These are phyloP conservation scores for Palythoa heliodiscus DNA, from an alignment of 92 coral and sea anemone species.

Conservation along the genomic window DNA sequence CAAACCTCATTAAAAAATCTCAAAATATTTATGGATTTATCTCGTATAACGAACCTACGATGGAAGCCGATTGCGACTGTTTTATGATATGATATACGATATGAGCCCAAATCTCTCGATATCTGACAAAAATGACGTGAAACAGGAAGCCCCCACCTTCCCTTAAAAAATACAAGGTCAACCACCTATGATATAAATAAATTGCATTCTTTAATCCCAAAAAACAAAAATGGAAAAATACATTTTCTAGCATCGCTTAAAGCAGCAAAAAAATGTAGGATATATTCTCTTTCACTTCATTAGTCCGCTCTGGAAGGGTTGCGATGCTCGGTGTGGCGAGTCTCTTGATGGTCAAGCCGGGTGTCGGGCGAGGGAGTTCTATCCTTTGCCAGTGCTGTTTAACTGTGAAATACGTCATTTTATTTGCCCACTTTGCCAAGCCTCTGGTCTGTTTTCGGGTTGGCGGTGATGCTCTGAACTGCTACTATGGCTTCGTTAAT, in stretches of 20 bases:
- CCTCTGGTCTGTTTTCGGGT: constrained; percentile 93
- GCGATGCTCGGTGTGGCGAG: neutral
- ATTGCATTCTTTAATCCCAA: no score
- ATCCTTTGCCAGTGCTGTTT: neutral
- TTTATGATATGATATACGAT: no score
- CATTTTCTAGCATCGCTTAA: neutral
- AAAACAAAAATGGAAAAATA: neutral
- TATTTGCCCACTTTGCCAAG: constrained; percentile 90
- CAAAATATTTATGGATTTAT: no score
- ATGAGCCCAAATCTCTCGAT: no score
- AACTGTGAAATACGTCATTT: neutral
- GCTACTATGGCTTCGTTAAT: constrained; percentile 97
- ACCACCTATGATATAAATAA: no score
- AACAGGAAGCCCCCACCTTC: no score
- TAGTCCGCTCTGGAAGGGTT: neutral
- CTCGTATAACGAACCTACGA: no score
- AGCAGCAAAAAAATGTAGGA: neutral
- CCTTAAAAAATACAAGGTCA: no score
- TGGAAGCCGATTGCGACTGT: no score
- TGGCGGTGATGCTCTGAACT: constrained; percentile 93
- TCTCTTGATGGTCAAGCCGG: neutral
- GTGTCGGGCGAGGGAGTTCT: neutral
- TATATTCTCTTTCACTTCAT: neutral
- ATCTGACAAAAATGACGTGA: no score
- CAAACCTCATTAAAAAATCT: no score